Evolutionary conservation across 2,797 vertebrate genomes (phyloP), one percentile per base, ranked within the genome.

Genomic region (Moxostoma hubbsi): DNA sequence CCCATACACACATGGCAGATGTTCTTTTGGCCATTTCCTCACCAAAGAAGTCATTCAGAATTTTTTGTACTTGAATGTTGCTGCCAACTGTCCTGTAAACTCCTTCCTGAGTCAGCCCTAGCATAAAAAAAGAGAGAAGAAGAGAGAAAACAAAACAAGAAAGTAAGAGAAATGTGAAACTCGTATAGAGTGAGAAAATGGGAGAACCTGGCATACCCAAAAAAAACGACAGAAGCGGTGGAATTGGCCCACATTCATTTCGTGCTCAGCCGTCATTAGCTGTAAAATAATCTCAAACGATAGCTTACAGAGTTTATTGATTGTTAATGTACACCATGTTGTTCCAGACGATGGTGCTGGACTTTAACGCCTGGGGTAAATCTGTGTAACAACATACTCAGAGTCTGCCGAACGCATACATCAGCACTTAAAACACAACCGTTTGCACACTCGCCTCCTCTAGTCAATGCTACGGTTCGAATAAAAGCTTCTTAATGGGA

Each of bases 21-120:
- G 66, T 84, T 89, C 57, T 70, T 67, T 51, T 74, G 75, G 61
- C 66, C 51, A 81, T 73, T 85, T 86, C 62, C 90, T 98, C 95
- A 99, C 98, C 96, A 91, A 99, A 99, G 93, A 98, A 99, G 76
- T 95, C 87, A 83, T 97, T 98, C 90, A 99, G 89, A 84, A 99
- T 91, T 92, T 97, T 98, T 91, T 99, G 97, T 90, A 99, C 98
- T 94, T 99, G 96, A 84, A 98, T 97, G 85, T 98, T 99, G 92
- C 97, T 99, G 88, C 98, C 98, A 85, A 99, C 98, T 0, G 97
- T 99, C 82, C 97, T 91, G 92, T 98, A 99, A 71, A 99, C 89
- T 5, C 98, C 97, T 88, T 99, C 97, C 3, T 96, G 95, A 65
- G 93, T 90, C 86, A 96, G 89, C 69, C 96, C 97, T 98, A 78